Conservation (phyloP, 2,888 invertebrate species). For the Tenthredo scrophulariae region DNA sequence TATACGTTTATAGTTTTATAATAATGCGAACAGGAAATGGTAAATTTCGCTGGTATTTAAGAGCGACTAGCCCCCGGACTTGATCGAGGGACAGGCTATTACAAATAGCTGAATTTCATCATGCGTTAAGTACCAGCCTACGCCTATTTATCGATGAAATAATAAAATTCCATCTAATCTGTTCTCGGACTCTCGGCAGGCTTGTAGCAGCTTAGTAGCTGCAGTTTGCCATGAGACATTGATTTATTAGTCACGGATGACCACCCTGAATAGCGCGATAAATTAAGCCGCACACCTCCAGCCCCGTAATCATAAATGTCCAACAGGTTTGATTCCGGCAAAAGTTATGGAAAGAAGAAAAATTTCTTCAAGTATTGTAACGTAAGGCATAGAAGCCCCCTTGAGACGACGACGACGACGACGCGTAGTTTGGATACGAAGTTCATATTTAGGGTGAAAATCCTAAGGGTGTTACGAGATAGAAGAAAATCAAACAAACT, state of each 20-base stretch:
- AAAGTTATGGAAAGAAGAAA: neutral
- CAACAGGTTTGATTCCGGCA: neutral
- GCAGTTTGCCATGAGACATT: conserved; percentile 53
- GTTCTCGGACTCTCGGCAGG: neutral
- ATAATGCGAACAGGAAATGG: conserved; percentile 52
- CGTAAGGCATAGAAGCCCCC: too few species aligned
- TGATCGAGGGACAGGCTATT: neutral
- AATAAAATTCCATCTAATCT: neutral
- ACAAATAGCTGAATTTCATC: neutral
- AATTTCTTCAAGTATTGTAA: neutral
- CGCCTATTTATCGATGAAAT: conserved; percentile 33
- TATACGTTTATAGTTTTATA: neutral
- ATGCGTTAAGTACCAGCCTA: conserved; percentile 37
- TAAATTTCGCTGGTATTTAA: conserved; percentile 50
- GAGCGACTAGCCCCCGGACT: conserved; percentile 16
- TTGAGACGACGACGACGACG: too few species aligned
- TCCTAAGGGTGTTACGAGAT: neutral
- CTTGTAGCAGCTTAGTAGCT: neutral
- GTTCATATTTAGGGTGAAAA: neutral
- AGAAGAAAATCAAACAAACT: neutral
- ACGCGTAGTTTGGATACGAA: neutral
- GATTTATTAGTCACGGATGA: conserved; percentile 63
- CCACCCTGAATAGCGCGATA: conserved; percentile 55
- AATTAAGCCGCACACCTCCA: neutral
- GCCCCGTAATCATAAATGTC: neutral